Evolutionary conservation across 1,140 invertebrate species (phyloP).

Genomic region (Lasioglossum albipes): DNA sequence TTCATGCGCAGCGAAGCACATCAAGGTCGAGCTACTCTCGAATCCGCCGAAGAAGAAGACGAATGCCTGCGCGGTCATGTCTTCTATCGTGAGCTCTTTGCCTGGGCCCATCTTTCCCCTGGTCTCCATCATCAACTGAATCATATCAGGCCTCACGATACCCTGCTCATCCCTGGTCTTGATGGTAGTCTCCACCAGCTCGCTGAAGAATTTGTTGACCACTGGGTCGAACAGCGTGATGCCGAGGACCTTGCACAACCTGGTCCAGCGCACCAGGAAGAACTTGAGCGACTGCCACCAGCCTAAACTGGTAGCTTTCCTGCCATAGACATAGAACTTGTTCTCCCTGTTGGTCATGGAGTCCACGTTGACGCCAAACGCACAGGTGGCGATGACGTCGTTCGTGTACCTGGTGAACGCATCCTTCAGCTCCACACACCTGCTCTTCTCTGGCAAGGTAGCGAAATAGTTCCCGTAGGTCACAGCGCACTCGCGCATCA

Average conservation of each 20-base stretch:
- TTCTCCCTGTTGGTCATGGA: slow-evolving; percentile 58
- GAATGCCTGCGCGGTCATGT: slow-evolving; percentile 63
- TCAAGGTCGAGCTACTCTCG: slow-evolving; percentile 78
- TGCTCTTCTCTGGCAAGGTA: slow-evolving; percentile 40
- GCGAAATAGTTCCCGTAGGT: slow-evolving; percentile 23
- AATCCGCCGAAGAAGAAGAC: slow-evolving; percentile 78
- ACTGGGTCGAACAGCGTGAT: slow-evolving; percentile 58
- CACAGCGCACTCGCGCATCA: slow-evolving; percentile 42
- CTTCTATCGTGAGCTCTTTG: slow-evolving; percentile 38
- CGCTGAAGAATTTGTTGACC: slow-evolving; percentile 66
- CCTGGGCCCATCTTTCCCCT: slow-evolving; percentile 62
- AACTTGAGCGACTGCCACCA: slow-evolving; percentile 59
- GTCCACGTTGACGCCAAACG: slow-evolving; percentile 73
- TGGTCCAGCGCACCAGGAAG: slow-evolving; percentile 57
- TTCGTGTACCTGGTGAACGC: slow-evolving; percentile 74
- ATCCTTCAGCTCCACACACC: slow-evolving; percentile 71
- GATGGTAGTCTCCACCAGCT: slow-evolving; percentile 66
- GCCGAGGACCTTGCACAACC: slow-evolving; percentile 59
- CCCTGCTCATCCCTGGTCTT: slow-evolving; percentile 18
- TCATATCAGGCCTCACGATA: slow-evolving; percentile 50
- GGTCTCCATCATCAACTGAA: slow-evolving; percentile 57
- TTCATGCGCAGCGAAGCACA: slow-evolving; percentile 78
- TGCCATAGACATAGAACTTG: slow-evolving; percentile 70
- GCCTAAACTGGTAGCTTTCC: slow-evolving; percentile 63
- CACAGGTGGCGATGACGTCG: slow-evolving; percentile 77